phyloP scores from a whole-genome alignment of 2,797 vertebrate genomes.

The Salarias fasciatus region DNA sequence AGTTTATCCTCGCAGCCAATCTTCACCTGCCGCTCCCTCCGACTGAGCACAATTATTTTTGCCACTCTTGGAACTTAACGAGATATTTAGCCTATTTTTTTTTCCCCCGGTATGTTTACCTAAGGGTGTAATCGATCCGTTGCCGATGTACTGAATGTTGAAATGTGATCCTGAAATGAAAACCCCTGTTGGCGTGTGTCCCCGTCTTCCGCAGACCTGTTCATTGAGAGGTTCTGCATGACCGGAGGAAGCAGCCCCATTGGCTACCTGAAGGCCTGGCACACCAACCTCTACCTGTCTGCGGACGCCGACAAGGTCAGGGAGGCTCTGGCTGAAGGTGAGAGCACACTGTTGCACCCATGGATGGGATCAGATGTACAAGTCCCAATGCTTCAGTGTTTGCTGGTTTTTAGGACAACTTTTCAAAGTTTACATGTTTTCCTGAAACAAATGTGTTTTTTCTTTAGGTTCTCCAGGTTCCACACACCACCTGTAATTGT shows the following conservation, averaged over 20 bases:
- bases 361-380: too few species aligned
- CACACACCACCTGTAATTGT: too few species aligned
- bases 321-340: conserved; percentile 95
- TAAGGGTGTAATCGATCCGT: neutral
- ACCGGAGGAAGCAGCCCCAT: conserved; percentile 96
- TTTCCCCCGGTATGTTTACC: too few species aligned
- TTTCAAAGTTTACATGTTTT: too few species aligned
- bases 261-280: conserved; percentile 96
- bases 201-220: conserved; percentile 85
- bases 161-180: conserved; percentile 18
- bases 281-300: conserved; percentile 97
- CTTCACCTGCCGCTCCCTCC: neutral
- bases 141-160: conserved; percentile 10
- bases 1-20: conserved; percentile 35
- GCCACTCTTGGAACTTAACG: too few species aligned
- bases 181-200: conserved; percentile 14
- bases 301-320: conserved; percentile 93
- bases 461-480: too few species aligned
- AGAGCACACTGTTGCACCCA: too few species aligned
- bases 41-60: too few species aligned
- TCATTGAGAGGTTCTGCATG: conserved; percentile 99
- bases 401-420: too few species aligned
- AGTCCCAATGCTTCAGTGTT: too few species aligned
- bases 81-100: too few species aligned
- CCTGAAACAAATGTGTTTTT: too few species aligned